These are phyloP conservation scores for Cheirogaleus major DNA, from an alignment of 2,797 vertebrate species.

Conservation along the genomic window DNA sequence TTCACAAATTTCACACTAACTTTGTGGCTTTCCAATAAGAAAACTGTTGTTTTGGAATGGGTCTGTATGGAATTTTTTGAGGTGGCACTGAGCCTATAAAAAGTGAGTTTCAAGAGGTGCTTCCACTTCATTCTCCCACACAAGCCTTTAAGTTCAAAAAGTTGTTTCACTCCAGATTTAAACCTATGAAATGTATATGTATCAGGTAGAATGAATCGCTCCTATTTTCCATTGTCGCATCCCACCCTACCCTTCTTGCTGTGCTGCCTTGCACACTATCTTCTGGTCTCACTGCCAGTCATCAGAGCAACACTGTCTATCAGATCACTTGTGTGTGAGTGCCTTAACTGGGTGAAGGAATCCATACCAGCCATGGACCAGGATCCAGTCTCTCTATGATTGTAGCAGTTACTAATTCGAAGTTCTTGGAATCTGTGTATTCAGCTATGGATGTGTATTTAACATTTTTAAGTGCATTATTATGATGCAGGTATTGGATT, in stretches of 20 bases:
- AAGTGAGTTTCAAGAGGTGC: neutral
- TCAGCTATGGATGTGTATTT: neutral
- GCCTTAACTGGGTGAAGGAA: neutral
- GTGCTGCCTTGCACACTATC: neutral
- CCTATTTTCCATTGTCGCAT: neutral
- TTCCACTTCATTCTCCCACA: neutral
- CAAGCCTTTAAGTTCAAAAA: conserved; percentile 5
- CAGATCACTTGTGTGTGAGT: neutral
- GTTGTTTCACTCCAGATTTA: conserved; percentile 24
- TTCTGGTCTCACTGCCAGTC: neutral
- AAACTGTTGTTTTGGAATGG: neutral
- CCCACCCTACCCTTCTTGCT: neutral
- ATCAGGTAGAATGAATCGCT: neutral
- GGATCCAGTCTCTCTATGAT: neutral
- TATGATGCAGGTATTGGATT: neutral
- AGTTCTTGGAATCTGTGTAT: neutral
- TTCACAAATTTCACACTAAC: neutral
- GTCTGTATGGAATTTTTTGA: neutral
- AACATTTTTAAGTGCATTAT: neutral
- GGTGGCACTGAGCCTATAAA: neutral
- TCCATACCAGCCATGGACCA: neutral
- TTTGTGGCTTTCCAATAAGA: conserved; percentile 9
- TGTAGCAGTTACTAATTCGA: neutral
- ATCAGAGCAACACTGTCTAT: neutral
- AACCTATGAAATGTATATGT: neutral